Evolutionary conservation across 2,888 invertebrate genomes (phyloP).

Genomic region (Atethmia centrago): DNA sequence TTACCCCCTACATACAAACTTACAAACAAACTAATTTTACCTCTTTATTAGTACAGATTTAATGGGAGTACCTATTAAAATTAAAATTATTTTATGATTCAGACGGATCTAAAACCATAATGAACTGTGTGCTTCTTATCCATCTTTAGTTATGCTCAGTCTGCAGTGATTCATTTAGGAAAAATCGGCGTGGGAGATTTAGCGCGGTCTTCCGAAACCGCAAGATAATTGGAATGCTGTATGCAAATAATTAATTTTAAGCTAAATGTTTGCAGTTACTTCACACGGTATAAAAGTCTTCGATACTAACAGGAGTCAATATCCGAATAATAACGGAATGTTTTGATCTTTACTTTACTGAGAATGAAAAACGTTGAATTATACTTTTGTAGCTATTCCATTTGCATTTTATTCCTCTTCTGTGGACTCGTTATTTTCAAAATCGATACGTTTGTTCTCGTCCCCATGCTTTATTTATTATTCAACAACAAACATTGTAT

Average conservation of each 20-base stretch:
- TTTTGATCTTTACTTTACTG: conserved; percentile 1
- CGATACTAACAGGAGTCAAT: conserved; percentile 21
- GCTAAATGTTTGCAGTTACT: conserved; percentile 30
- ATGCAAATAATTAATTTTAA: conserved; percentile 42
- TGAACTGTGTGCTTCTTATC: conserved; percentile 38
- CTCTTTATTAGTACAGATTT: too few species aligned
- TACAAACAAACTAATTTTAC: too few species aligned
- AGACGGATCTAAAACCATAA: conserved; percentile 38
- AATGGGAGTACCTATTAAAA: too few species aligned
- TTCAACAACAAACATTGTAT: conserved; percentile 53
- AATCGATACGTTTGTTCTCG: conserved; percentile 44
- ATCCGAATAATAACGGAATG: conserved; percentile 39
- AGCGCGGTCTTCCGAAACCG: conserved; percentile 53
- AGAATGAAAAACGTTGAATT: conserved; percentile 25
- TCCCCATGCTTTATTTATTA: conserved; percentile 51
- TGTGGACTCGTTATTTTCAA: conserved; percentile 34
- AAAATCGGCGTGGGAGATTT: conserved; percentile 56
- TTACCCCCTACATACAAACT: too few species aligned
- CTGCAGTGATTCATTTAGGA: conserved; percentile 56
- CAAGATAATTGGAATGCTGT: conserved; percentile 46
- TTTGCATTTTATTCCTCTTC: conserved; percentile 35
- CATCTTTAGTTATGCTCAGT: conserved; percentile 38
- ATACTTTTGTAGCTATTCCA: conserved; percentile 8
- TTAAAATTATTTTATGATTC: conserved; percentile 29
- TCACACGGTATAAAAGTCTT: conserved; percentile 29